These are phyloP conservation scores for Scaptomyza parva DNA, from an alignment of 2,888 invertebrate genomes.

Conservation along the genomic window DNA sequence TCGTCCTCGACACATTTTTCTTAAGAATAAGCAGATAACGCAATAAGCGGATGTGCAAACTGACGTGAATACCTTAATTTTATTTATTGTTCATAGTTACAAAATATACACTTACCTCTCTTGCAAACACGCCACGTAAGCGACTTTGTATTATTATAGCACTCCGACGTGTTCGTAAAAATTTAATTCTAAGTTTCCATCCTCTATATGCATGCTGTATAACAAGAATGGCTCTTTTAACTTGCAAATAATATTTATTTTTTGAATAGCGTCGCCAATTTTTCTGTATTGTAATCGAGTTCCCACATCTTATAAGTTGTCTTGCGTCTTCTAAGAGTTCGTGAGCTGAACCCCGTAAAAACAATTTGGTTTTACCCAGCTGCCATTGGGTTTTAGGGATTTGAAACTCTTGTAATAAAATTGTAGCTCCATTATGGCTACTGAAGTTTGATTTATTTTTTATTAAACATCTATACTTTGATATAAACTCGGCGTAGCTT, in stretches of 20 bases:
- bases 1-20: too few relatives aligned
- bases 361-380: constrained; percentile 94
- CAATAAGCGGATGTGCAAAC: too few relatives aligned
- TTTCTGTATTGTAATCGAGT: constrained; percentile 91
- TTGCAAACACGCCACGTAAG: constrained; percentile 94
- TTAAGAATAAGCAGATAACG: too few relatives aligned
- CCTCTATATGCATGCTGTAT: constrained; percentile 94
- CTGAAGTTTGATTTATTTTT: constrained; percentile 72
- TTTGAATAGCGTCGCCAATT: constrained; percentile 89
- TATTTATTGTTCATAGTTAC: neutral
- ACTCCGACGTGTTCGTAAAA: constrained; percentile 92
- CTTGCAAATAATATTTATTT: constrained; percentile 88
- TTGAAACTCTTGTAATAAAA: constrained; percentile 88
- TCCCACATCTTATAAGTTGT: constrained; percentile 88
- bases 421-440: constrained; percentile 72
- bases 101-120: constrained; percentile 87
- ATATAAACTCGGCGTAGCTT: constrained; percentile 90
- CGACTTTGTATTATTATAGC: constrained; percentile 94
- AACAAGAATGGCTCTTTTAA: constrained; percentile 89
- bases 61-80: neutral
- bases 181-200: constrained; percentile 93
- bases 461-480: constrained; percentile 90
- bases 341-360: constrained; percentile 91
- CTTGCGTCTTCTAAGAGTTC: constrained; percentile 93
- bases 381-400: constrained; percentile 93